Evolutionary conservation across 2,888 invertebrate genomes (phyloP).

Genomic region (Vesta saturnalis): DNA sequence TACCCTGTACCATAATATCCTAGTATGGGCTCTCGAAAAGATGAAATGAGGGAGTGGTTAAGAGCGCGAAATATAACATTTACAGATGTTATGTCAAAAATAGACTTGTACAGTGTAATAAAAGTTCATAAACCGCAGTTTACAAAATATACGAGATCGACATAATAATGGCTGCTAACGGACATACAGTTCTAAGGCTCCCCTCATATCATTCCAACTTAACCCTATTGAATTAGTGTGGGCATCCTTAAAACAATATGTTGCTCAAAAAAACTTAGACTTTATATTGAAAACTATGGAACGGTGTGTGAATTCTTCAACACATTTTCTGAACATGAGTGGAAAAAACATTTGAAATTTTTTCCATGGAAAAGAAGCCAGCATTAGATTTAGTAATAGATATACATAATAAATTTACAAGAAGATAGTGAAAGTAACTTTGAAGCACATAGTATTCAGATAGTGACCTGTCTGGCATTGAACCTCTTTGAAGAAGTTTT

Average conservation of each 20-base stretch:
- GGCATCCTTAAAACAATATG: constrained; percentile 5
- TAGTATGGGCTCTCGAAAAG: not conserved
- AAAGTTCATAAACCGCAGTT: not conserved
- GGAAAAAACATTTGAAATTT: too few relatives aligned
- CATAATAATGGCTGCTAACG: too few relatives aligned
- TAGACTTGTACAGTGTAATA: not conserved
- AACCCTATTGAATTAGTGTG: not conserved
- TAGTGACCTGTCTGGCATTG: too few relatives aligned
- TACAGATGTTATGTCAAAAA: not conserved
- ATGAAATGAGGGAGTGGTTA: not conserved
- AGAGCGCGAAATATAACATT: not conserved
- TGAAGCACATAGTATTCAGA: too few relatives aligned
- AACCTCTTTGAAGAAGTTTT: too few relatives aligned
- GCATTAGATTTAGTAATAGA: too few relatives aligned
- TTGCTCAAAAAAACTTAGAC: not conserved
- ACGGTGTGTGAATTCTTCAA: too few relatives aligned
- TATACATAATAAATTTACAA: too few relatives aligned
- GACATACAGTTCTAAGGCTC: not conserved
- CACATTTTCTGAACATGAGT: too few relatives aligned
- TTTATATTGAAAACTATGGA: not conserved
- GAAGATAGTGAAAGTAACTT: too few relatives aligned
- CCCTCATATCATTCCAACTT: not conserved
- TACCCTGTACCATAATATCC: not conserved
- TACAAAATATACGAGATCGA: too few relatives aligned
- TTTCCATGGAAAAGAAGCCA: too few relatives aligned